Conservation (phyloP, 1,140 invertebrate species). For the Temnothorax nylanderi region DNA sequence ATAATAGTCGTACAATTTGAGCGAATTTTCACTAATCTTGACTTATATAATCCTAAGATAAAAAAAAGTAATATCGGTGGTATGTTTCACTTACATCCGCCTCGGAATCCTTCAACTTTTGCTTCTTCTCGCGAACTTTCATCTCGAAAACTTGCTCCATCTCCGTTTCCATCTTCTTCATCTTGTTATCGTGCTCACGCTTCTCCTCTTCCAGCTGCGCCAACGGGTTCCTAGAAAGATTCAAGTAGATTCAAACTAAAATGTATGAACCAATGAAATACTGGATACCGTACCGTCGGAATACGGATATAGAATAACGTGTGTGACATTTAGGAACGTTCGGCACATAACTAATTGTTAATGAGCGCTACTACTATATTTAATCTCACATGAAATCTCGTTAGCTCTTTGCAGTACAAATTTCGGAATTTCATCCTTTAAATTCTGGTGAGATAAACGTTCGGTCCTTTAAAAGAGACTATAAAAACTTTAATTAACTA, state of each 20-base stretch:
- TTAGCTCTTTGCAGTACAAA: constrained; percentile 16
- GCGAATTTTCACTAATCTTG: background rate
- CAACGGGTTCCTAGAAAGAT: constrained; percentile 93
- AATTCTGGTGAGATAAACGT: background rate
- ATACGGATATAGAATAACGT: background rate
- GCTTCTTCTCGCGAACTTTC: constrained; percentile 96
- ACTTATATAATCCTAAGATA: background rate
- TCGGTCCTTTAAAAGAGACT: background rate
- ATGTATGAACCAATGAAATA: background rate
- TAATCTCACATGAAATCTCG: background rate
- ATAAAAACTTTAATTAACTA: background rate
- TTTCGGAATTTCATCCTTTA: background rate
- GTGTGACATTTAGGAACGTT: constrained; percentile 6
- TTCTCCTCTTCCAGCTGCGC: constrained; percentile 99
- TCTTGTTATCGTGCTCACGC: constrained; percentile 97
- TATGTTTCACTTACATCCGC: constrained; percentile 89
- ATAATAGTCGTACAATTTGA: background rate
- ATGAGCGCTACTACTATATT: background rate
- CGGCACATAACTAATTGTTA: constrained; percentile 17
- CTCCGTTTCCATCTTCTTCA: constrained; percentile 98
- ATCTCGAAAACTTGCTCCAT: constrained; percentile 97
- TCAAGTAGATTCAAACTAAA: constrained; percentile 64
- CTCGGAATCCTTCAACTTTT: constrained; percentile 97
- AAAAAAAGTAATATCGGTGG: background rate
- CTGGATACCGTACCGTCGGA: background rate